Evolutionary conservation across 2,113 vertebrate genomes (phyloP), one percentile per base, ranked within the genome.

Genomic region (Arvicanthis niloticus): DNA sequence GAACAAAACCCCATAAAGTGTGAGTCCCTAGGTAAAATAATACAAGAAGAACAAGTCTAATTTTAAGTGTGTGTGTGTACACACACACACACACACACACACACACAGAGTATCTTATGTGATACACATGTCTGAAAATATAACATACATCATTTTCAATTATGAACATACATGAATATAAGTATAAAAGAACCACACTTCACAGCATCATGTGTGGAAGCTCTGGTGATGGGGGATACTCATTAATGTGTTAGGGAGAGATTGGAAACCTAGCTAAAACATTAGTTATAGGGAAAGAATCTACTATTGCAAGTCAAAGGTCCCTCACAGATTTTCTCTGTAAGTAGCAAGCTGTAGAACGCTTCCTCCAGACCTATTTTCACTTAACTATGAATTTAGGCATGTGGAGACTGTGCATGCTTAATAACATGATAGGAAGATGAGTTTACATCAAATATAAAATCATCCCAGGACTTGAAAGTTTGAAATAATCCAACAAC

Each of bases 261-360:
- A 65, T 0, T 24, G 3, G 22, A 67, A 4, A 60, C 7, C 2
- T 81, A 37, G 19, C 7, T 58, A 34, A 76, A 15, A 13, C 6
- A 8, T 34, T 22, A n/a, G 56, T 53, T 1, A 1, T 68, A 53
- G 12, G 21, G 6, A 12, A 76, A n/a, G 0, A 1, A 1, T 76
- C 26, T 0, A 34, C 80, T 24, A 86, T 72, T 76, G 56, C 34
- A 91, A 58, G 45, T 65, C 1, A 88, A 62, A 31, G 72, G 5
- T 76, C 16, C 34, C 13, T 91, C 29, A 72, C 1, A 89, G 34
- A 3, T 53, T 45, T 31, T 58, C 6, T 53, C 7, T 7, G 12
- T 31, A 53, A 70, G 34, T 16, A 70, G 67, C 26, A 37, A 45
- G 5, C 2, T n/a, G 21, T 7, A 17, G 2, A 84, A 62, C 16